Conservation (phyloP, 2,797 vertebrate genomes). For the Anolis apletophallus region DNA sequence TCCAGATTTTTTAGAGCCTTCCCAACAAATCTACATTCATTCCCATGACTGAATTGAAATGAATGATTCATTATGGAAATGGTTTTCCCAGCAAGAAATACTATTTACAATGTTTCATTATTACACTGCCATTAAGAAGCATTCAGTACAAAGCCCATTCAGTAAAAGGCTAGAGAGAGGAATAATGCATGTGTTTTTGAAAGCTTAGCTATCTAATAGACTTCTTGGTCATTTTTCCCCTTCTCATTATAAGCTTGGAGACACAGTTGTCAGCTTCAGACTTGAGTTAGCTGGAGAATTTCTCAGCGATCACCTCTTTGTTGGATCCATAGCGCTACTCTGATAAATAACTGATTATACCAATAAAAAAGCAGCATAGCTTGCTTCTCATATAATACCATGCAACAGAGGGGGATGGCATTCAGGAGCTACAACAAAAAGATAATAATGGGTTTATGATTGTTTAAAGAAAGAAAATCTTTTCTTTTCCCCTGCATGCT, state of each 20-base stretch:
- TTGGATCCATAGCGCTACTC: conserved; percentile 16
- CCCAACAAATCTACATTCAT: conserved; percentile 25
- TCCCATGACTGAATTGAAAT: conserved; percentile 17
- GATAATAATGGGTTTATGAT: conserved; percentile 44
- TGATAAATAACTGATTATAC: conserved; percentile 48
- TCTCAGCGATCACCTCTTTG: conserved; percentile 31
- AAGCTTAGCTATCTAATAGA: conserved; percentile 22
- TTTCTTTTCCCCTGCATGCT: no score
- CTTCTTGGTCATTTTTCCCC: conserved; percentile 26
- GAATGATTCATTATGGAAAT: conserved; percentile 30
- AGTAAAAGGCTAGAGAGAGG: neutral
- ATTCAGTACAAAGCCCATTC: conserved; percentile 19
- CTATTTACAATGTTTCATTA: conserved; percentile 36
- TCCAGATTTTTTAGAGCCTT: conserved; percentile 19
- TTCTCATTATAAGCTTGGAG: conserved; percentile 32
- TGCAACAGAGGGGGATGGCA: conserved; percentile 12
- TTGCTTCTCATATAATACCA: conserved; percentile 38
- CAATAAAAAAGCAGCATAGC: conserved; percentile 43
- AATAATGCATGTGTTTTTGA: conserved; percentile 1
- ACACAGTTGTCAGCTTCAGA: neutral
- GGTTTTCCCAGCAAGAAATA: conserved; percentile 31
- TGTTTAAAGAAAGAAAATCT: conserved; percentile 34
- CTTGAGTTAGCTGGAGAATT: conserved; percentile 7
- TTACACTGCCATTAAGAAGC: conserved; percentile 35
- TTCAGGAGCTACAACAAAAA: conserved; percentile 36